phyloP scores from a whole-genome alignment of 2,797 vertebrate genomes.

The Halcyon leucocephala region DNA sequence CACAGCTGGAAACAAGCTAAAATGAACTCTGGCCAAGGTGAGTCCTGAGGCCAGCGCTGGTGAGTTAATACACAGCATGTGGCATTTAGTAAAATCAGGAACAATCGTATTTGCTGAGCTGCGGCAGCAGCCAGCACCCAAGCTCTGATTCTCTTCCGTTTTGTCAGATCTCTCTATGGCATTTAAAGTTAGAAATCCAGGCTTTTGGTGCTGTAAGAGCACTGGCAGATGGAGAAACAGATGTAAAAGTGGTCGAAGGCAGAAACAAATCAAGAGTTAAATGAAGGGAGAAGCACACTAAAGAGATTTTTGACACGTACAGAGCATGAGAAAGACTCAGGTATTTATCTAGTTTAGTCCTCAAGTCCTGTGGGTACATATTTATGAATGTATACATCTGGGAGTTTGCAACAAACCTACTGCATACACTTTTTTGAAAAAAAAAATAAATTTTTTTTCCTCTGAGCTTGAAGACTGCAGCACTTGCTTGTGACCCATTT shows the following conservation, averaged over 20 bases:
- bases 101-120: not conserved
- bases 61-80: not conserved
- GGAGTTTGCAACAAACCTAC: not conserved
- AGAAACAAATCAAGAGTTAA: constrained; percentile 12
- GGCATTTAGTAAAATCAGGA: not conserved
- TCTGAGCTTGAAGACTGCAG: not conserved
- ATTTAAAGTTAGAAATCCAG: not conserved
- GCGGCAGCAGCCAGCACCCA: not conserved
- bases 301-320: not conserved
- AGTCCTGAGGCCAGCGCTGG: not conserved
- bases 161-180: fast-evolving
- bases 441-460: not conserved
- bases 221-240: constrained; percentile 13
- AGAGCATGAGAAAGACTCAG: not conserved
- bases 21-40: not conserved
- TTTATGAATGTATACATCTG: not conserved
- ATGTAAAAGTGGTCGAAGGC: not conserved
- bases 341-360: not conserved
- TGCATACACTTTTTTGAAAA: not conserved
- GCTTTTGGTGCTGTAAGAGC: not conserved
- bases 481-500: not conserved
- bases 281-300: not conserved
- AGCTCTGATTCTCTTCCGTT: not conserved
- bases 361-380: not conserved
- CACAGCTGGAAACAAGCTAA: not conserved